These are phyloP conservation scores for Fulmarus glacialis DNA, from an alignment of 2,113 vertebrate species.

Conservation along the genomic window DNA sequence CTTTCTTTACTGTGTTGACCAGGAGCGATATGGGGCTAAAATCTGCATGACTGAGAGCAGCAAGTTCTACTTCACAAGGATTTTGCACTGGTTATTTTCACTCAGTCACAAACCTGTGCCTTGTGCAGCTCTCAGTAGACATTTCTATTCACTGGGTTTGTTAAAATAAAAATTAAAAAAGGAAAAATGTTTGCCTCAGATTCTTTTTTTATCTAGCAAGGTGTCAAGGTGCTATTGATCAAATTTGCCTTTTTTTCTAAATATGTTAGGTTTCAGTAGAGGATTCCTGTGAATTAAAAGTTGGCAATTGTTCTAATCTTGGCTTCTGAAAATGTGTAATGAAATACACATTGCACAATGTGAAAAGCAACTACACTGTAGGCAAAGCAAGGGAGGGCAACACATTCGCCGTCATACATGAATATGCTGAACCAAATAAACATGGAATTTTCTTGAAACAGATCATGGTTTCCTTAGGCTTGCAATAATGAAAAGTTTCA, in stretches of 20 bases:
- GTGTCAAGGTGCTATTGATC: background rate
- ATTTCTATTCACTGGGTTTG: background rate
- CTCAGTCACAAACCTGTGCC: background rate
- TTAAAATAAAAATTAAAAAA: background rate
- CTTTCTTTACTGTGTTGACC: background rate
- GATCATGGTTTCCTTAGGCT: background rate
- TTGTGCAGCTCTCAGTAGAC: background rate
- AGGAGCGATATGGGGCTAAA: background rate
- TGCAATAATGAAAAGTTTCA: background rate
- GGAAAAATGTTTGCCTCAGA: background rate
- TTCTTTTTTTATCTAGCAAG: background rate
- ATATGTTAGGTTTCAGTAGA: background rate
- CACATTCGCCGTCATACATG: accelerated
- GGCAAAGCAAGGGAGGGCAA: background rate
- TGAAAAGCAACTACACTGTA: background rate
- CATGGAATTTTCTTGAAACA: background rate
- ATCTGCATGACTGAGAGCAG: background rate
- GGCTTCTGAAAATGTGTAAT: background rate
- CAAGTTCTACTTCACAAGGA: accelerated
- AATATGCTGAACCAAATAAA: background rate
- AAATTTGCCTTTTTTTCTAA: background rate
- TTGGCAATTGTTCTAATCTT: background rate
- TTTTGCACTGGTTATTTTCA: background rate
- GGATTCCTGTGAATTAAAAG: background rate
- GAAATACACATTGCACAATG: background rate